Evolutionary conservation across 2,797 vertebrate genomes (phyloP).

Genomic region (Momotus momota): DNA sequence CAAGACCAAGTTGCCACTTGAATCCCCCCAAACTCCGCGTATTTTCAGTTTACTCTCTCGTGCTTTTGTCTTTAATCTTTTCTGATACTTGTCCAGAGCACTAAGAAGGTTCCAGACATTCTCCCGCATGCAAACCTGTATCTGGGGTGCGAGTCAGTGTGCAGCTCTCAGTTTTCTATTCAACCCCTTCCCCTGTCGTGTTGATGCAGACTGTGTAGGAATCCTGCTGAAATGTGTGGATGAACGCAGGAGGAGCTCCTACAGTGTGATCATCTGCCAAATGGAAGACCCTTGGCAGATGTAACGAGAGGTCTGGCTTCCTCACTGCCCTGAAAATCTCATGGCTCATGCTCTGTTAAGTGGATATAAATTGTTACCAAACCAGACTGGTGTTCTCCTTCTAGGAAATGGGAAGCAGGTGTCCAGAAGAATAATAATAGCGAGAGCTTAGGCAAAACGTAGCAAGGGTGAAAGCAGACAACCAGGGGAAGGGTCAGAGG

Average conservation of each 20-base stretch:
- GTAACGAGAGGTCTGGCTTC: background rate
- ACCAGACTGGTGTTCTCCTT: background rate
- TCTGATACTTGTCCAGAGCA: fast-evolving
- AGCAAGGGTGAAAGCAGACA: background rate
- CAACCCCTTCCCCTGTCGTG: fast-evolving
- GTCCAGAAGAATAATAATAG: background rate
- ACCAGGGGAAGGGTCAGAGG: background rate
- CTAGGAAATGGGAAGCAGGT: background rate
- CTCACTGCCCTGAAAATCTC: background rate
- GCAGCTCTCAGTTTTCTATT: background rate
- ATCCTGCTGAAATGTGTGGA: background rate
- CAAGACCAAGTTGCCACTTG: background rate
- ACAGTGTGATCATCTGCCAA: too few species aligned
- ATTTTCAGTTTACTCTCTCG: fast-evolving
- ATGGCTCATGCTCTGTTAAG: fast-evolving
- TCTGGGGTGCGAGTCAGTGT: background rate
- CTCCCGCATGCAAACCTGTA: background rate
- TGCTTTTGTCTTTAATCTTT: background rate
- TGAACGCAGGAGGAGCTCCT: background rate
- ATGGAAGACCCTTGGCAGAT: background rate
- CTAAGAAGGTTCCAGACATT: background rate
- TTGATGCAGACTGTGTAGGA: background rate
- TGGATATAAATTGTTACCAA: background rate
- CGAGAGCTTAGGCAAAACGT: background rate
- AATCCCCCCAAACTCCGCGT: background rate